phyloP scores from a whole-genome alignment of 2,113 vertebrate genomes.

The Lamprologus speciosus region DNA sequence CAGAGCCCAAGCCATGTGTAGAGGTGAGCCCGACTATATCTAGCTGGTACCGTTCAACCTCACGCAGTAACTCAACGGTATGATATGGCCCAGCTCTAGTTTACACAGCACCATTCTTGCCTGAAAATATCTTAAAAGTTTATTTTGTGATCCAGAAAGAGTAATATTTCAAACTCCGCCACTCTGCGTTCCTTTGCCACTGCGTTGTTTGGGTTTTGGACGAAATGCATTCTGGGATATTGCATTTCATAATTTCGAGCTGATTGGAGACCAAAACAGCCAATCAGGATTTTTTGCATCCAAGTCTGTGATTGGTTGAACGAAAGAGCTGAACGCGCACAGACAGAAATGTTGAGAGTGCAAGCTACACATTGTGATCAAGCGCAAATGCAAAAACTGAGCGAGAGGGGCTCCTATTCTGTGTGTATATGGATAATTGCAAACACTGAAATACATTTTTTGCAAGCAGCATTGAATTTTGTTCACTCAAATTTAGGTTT shows the following conservation, averaged over 20 bases:
- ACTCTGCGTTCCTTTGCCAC: rapidly evolving
- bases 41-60: too few species aligned
- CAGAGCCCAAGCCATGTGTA: too few species aligned
- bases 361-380: background rate
- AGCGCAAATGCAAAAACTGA: background rate
- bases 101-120: too few species aligned
- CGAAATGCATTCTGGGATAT: too few species aligned
- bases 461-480: background rate
- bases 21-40: too few species aligned
- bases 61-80: too few species aligned
- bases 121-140: too few species aligned
- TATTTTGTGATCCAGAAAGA: too few species aligned
- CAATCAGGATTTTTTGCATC: background rate
- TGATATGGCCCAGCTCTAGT: too few species aligned
- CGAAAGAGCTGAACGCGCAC: background rate
- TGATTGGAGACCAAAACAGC: too few species aligned
- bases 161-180: too few species aligned
- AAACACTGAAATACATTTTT: background rate
- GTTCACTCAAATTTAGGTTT: background rate
- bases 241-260: rapidly evolving
- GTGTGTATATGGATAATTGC: background rate
- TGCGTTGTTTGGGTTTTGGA: too few species aligned
- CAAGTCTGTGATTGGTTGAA: background rate
- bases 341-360: background rate
- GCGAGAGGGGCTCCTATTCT: background rate